Base-by-base conservation (phyloP, 2,113 vertebrate genomes). In the Recurvirostra avosetta region DNA sequence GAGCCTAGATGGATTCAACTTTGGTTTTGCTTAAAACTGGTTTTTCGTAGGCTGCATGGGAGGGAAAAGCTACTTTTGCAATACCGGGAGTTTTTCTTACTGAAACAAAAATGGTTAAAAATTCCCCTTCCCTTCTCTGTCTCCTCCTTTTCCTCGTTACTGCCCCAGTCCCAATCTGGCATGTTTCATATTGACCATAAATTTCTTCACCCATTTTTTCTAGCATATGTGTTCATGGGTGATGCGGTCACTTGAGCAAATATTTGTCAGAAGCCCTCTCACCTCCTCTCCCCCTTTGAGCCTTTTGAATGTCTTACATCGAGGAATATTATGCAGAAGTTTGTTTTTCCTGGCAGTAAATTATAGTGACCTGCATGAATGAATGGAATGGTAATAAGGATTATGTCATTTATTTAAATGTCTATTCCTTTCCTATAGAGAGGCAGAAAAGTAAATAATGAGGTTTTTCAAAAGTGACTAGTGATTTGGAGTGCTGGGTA, bases 401-500 rank as follows among this genome's bases (percentile, higher is more conserved):
- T 97, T 96, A 97, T 91, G 94, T 97, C 59, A 97, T 97, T 96
- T 97, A 95, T 97, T 97, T 94, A 91, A 95, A 94, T 95, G 90
- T 96, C 97, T 96, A 73, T 90, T 95, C 82, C 90, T 95, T 96
- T 94, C 94, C 95, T 95, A 91, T 85, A 74, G 83, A 83, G 86
- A 92, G 72, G 70, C 61, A 97, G 92, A 80, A 97, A 95, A 79
- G 45, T 92, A 96, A 97, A 97, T 88, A 97, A 43, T 91, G 90
- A 67, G 27, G 32, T 78, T 96, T 94, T 94, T 91, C 38, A 53
- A 58, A 87, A 61, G 45, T 19, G 34, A 38, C 41, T 79, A 23
- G 79, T 50, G 68, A 36, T 61, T 83, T 86, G 32, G 67, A 49
- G 73, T 84, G 73, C 70, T 92, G 88, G 22, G 8, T 62, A 43